phyloP scores from a whole-genome alignment of 2,797 vertebrate genomes.

The Garrulus glandarius region DNA sequence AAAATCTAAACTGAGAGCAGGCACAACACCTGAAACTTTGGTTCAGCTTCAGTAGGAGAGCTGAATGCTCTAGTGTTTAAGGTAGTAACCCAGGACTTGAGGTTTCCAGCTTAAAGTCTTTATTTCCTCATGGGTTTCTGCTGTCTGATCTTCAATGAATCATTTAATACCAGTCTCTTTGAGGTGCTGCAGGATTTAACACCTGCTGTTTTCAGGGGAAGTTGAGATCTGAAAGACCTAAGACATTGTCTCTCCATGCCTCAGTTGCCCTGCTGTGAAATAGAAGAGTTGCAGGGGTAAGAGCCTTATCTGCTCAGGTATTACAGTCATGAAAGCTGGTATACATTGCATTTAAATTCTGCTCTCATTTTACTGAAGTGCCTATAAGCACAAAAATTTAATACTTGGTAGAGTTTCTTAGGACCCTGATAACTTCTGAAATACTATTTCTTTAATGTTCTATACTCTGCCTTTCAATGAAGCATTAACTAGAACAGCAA shows the following conservation, averaged over 20 bases:
- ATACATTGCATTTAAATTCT: not conserved
- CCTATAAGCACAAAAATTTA: not conserved
- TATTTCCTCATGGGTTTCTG: not conserved
- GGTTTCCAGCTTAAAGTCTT: not conserved
- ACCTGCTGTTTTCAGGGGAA: not conserved
- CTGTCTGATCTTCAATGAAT: not conserved
- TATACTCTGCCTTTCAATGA: not conserved
- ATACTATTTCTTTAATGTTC: not conserved
- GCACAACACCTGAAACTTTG: not conserved
- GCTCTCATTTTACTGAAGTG: not conserved
- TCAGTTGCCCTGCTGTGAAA: not conserved
- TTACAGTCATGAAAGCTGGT: not conserved
- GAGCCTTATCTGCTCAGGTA: not conserved
- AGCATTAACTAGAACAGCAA: not conserved
- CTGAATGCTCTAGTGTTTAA: not conserved
- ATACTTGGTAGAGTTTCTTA: not conserved
- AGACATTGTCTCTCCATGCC: not conserved
- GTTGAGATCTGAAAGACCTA: not conserved
- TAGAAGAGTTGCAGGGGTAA: not conserved
- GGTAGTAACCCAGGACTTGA: not conserved
- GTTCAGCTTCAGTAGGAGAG: not conserved
- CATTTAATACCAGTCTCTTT: not conserved
- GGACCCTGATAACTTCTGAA: not conserved
- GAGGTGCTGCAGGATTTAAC: conserved; percentile 7
- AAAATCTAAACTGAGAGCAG: not conserved